Evolutionary conservation across 2,888 invertebrate genomes (phyloP), one percentile per base, ranked within the genome.

Genomic region (Chloroclystis v-ata): DNA sequence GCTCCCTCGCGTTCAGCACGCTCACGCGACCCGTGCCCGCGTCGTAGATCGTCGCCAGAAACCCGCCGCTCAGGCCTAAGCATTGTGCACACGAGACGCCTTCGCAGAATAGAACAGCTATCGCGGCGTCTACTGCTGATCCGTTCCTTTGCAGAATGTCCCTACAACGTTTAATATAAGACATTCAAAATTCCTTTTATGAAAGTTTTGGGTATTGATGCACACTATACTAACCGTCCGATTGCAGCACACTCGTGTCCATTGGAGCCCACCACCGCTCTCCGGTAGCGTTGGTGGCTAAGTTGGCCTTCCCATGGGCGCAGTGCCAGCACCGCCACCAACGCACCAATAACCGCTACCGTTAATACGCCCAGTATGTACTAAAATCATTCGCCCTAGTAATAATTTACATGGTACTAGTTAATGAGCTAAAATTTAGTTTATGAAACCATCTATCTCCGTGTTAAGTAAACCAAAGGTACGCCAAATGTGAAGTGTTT

Each of bases 21-120:
- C 89, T 85, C 1, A 92, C 89, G 45, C 75, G 84, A 3, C 89
- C 77, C 1, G 83, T 90, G 33, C 74, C 60, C 43, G 91, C 91
- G 62, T 92, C 91, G 85, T 95, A 97, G 46, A 95, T 90, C 0
- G 94, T 95, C 78, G 95, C 93, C 25, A 97, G 82, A 78, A 97
- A 97, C n/a, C 97, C 97, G 35, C 97, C 97, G 3, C 97, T 97
- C 4, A 97, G 81, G 0, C 97, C 97, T 92, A 93, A 94, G 63
- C 95, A 86, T 76, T 97, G 96, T 4, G 95, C 91, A 72, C 95
- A 92, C 3, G 93, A 90, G 4, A 96, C 89, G 0, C 97, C 97
- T 72, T 96, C 94, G 75, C 97, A 97, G 61, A 97, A 91, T 32
- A 96, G 73, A 0, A 95, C 91, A 0, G 96, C 95, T 62, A 97